Conservation (phyloP, 2,888 invertebrate genomes). For the Altica lythri region DNA sequence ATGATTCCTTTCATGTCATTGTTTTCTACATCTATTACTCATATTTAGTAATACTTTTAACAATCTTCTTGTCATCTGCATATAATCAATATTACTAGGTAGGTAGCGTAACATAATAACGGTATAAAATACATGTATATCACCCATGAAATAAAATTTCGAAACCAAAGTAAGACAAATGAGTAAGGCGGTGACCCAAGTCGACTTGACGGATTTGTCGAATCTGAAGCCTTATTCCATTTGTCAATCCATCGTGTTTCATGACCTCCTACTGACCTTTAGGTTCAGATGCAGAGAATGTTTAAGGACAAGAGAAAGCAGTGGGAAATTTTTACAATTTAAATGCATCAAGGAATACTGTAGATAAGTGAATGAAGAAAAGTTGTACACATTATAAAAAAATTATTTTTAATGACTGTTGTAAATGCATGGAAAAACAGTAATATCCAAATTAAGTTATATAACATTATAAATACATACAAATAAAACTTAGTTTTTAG, state of each 20-base stretch:
- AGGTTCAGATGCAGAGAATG: no score
- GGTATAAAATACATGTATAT: slow-evolving; percentile 16
- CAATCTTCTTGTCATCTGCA: not conserved
- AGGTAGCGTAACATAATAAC: slow-evolving; percentile 5
- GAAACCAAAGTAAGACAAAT: slow-evolving; percentile 17
- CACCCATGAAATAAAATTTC: slow-evolving; percentile 11
- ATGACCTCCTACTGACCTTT: slow-evolving; percentile 8
- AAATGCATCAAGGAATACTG: no score
- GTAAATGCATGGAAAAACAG: no score
- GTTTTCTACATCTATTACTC: slow-evolving; percentile 1
- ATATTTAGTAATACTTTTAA: not conserved
- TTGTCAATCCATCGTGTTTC: slow-evolving; percentile 16
- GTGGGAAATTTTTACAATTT: no score
- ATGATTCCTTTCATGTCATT: no score
- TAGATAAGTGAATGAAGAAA: no score
- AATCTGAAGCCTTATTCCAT: slow-evolving; percentile 21
- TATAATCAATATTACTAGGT: slow-evolving; percentile 8
- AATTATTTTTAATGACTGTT: no score
- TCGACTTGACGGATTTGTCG: slow-evolving; percentile 18
- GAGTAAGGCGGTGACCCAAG: slow-evolving; percentile 16
- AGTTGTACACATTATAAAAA: no score
- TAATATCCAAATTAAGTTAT: no score
- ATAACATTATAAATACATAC: no score
- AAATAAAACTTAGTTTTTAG: no score
- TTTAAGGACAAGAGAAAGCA: no score